phyloP scores from a whole-genome alignment of 2,797 vertebrate species.

The Alca torda region DNA sequence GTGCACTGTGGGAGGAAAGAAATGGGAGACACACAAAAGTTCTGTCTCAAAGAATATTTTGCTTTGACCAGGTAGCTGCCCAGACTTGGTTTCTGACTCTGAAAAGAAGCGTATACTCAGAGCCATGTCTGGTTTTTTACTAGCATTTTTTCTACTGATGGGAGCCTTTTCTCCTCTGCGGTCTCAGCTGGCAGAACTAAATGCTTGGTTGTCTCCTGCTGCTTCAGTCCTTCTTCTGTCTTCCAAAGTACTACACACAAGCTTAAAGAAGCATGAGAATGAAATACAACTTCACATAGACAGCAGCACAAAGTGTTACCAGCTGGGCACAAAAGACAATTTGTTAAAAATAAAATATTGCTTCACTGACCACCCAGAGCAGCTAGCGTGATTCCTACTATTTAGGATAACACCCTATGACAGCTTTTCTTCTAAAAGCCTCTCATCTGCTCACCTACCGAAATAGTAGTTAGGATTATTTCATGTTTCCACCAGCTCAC shows the following conservation, averaged over 20 bases:
- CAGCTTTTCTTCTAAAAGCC: neutral
- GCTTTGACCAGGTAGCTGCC: neutral
- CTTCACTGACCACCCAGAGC: slow-evolving; percentile 16
- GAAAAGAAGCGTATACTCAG: neutral
- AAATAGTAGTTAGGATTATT: neutral
- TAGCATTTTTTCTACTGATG: neutral
- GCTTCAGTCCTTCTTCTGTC: neutral
- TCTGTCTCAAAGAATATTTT: neutral
- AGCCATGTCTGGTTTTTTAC: neutral
- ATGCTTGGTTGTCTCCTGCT: neutral
- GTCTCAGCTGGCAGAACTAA: slow-evolving; percentile 12
- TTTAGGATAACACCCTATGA: neutral
- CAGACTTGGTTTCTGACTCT: neutral
- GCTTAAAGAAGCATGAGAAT: slow-evolving; percentile 17
- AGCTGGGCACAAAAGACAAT: slow-evolving; percentile 15
- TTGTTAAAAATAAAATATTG: neutral
- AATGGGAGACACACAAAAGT: neutral
- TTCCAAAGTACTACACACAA: slow-evolving; percentile 24
- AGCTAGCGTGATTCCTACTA: neutral
- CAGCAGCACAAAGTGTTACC: slow-evolving; percentile 7
- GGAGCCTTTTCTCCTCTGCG: neutral
- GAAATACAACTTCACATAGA: neutral
- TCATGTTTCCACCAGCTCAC: neutral
- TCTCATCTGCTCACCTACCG: neutral
- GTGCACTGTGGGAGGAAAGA: neutral